Evolutionary conservation across 2,797 vertebrate species (phyloP).

Genomic region (Leptatherina wallacei): DNA sequence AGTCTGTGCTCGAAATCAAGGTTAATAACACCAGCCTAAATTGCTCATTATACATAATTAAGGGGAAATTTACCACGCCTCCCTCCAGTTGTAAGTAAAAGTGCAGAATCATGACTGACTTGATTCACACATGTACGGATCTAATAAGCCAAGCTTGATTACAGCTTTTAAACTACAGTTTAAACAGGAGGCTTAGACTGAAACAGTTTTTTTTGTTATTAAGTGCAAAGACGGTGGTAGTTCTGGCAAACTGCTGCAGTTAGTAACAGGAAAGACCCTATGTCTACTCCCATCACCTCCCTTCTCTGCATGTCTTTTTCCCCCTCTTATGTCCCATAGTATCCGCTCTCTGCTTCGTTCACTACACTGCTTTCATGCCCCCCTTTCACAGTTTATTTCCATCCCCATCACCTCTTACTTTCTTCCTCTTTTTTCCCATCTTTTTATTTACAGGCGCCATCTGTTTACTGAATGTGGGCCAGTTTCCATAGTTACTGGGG

Average conservation of each 20-base stretch:
- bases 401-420: conserved; percentile 14
- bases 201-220: no score
- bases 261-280: no score
- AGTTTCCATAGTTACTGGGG: conserved; percentile 46
- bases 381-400: conserved; percentile 40
- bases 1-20: not conserved
- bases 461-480: conserved; percentile 30
- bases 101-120: not conserved
- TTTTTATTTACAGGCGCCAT: conserved; percentile 22
- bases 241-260: no score
- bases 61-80: not conserved
- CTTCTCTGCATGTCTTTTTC: no score
- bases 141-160: not conserved
- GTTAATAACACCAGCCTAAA: not conserved
- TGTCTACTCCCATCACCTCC: no score
- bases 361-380: not conserved
- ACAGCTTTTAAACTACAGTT: not conserved
- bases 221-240: no score
- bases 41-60: not conserved
- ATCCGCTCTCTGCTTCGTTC: conserved; percentile 25
- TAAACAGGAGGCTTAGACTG: no score
- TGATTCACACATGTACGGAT: no score
- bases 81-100: not conserved
- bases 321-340: conserved; percentile 21
- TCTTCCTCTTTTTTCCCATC: conserved; percentile 17